phyloP scores from a whole-genome alignment of 1,140 invertebrate species.

The Oreohelix idahoensis region DNA sequence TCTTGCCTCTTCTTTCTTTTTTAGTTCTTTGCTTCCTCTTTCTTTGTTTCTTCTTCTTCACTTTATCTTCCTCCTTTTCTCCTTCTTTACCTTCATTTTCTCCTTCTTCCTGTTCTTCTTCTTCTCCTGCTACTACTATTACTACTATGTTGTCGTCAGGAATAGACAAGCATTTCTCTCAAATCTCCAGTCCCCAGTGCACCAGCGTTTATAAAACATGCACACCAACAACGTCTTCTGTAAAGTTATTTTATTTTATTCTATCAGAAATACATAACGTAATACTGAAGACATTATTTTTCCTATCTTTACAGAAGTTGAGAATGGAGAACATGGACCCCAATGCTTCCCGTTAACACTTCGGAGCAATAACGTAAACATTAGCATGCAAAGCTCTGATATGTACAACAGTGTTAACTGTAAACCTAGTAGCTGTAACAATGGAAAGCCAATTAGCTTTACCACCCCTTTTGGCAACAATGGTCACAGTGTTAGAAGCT shows the following conservation, averaged over 20 bases:
- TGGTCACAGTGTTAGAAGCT: neutral
- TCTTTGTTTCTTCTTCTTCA: neutral
- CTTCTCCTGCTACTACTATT: no score
- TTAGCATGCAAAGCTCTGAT: neutral
- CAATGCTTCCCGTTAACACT: constrained; percentile 44
- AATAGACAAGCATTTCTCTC: no score
- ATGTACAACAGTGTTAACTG: neutral
- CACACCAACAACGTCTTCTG: no score
- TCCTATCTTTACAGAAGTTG: constrained; percentile 13
- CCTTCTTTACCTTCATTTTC: no score
- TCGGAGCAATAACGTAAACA: neutral
- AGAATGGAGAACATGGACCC: constrained; percentile 36
- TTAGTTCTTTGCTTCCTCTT: neutral
- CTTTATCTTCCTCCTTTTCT: neutral
- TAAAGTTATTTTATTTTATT: no score
- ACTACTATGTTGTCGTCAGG: no score
- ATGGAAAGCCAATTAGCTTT: constrained; percentile 26
- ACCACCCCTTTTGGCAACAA: constrained; percentile 26
- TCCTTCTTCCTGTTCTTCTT: no score
- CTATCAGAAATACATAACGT: no score
- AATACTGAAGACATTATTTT: no score
- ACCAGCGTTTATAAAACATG: no score
- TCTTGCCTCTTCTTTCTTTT: neutral
- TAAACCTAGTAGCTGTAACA: constrained; percentile 75
- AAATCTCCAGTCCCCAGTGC: no score